phyloP scores from a whole-genome alignment of 1,140 invertebrate species.

The Panagrolaimus sp. region DNA sequence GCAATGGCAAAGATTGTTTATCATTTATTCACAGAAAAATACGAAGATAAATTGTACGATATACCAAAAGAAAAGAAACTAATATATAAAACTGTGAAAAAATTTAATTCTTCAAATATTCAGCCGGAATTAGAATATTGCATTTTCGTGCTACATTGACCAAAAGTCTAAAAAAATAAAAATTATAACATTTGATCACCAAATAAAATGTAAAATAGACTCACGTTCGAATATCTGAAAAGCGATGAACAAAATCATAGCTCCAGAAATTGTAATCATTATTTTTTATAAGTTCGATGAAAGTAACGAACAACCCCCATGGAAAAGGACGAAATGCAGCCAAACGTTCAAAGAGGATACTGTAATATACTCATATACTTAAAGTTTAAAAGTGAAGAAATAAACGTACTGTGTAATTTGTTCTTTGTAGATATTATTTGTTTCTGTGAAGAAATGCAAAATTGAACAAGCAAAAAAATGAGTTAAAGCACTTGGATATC shows the following conservation, averaged over 20 bases:
- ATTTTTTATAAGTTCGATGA: constrained; percentile 99
- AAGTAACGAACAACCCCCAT: constrained; percentile 95
- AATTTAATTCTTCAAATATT: too few species aligned
- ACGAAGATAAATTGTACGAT: too few species aligned
- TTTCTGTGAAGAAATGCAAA: constrained; percentile 92
- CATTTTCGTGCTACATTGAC: too few species aligned
- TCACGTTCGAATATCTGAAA: too few species aligned
- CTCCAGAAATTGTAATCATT: constrained; percentile 96
- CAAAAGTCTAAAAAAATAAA: too few species aligned
- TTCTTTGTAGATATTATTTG: constrained; percentile 77
- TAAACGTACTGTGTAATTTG: constrained; percentile 66
- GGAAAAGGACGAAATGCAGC: constrained; percentile 97
- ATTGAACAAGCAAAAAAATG: constrained; percentile 97
- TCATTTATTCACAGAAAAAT: too few species aligned
- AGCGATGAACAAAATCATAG: constrained; percentile 79
- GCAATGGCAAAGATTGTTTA: too few species aligned
- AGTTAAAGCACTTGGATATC: constrained; percentile 97
- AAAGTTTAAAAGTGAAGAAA: constrained; percentile 2
- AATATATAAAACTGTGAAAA: too few species aligned
- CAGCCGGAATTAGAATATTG: too few species aligned
- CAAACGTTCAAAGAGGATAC: constrained; percentile 87
- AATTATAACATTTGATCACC: too few species aligned
- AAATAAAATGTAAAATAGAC: too few species aligned
- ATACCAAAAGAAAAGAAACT: too few species aligned
- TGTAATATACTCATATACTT: constrained; percentile 51